Evolutionary conservation across 2,797 vertebrate genomes (phyloP).

Genomic region (Xiphorhynchus erythropygius): DNA sequence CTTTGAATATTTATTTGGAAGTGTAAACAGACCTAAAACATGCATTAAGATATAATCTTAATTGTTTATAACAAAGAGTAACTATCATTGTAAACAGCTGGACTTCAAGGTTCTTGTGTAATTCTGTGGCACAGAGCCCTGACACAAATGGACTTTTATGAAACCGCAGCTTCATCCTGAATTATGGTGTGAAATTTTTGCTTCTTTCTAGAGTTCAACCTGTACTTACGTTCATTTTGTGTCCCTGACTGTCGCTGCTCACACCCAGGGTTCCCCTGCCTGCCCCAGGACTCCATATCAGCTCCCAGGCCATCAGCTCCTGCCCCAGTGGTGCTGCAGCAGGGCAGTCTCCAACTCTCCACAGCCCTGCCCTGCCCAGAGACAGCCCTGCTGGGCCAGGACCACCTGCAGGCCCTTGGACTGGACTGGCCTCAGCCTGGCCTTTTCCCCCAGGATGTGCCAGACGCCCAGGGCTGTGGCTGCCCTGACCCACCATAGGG

Average conservation of each 20-base stretch:
- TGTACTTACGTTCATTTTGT: not conserved
- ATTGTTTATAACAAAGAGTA: not conserved
- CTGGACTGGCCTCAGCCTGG: not conserved
- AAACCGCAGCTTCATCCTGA: not conserved
- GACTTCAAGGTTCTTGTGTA: not conserved
- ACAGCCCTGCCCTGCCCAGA: fast-evolving
- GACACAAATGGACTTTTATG: not conserved
- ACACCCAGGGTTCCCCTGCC: fast-evolving
- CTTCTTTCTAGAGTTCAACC: not conserved
- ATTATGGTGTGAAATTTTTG: fast-evolving
- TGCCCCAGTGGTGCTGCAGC: fast-evolving
- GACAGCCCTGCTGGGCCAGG: fast-evolving
- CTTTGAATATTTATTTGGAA: not conserved
- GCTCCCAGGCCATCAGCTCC: not conserved
- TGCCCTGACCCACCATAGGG: fast-evolving
- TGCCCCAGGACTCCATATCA: not conserved
- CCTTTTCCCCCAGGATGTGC: not conserved
- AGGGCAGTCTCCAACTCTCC: not conserved
- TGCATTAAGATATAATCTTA: not conserved
- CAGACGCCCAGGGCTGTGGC: too few relatives aligned
- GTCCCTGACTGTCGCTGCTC: not conserved
- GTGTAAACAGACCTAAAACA: not conserved
- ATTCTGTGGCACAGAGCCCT: not conserved
- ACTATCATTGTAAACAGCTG: not conserved
- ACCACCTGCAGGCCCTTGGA: too few relatives aligned